Evolutionary conservation across 2,888 invertebrate species (phyloP).

Genomic region (Tyria jacobaeae): DNA sequence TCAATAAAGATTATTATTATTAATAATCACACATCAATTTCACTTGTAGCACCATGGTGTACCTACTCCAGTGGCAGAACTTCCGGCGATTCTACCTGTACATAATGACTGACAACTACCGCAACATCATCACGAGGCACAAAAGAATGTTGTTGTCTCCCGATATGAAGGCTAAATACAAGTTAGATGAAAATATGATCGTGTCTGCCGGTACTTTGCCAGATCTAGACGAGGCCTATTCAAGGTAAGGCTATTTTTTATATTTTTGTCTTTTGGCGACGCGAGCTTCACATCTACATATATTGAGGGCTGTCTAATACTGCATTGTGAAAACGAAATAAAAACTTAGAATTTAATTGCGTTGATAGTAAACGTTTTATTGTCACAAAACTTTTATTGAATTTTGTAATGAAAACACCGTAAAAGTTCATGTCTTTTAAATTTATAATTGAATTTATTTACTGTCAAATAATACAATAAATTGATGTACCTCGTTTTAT

Average conservation of each 20-base stretch:
- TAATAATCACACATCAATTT: background rate
- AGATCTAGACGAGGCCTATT: conserved; percentile 96
- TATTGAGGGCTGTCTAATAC: no score
- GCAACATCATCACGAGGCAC: conserved; percentile 94
- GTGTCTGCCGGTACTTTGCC: conserved; percentile 95
- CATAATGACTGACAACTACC: conserved; percentile 97
- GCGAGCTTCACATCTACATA: no score
- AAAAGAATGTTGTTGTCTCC: conserved; percentile 91
- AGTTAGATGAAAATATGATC: conserved; percentile 92
- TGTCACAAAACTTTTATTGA: no score
- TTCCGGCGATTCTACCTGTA: conserved; percentile 96
- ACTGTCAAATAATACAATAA: no score
- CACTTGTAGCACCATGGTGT: conserved; percentile 90
- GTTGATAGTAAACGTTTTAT: no score
- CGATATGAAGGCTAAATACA: conserved; percentile 89
- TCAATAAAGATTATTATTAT: no score
- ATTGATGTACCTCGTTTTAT: no score
- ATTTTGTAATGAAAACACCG: background rate
- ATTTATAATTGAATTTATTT: no score
- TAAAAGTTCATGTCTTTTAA: no score
- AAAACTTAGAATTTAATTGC: no score
- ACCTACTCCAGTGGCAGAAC: conserved; percentile 95
- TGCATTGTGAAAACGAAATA: no score
- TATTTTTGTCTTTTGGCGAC: background rate
- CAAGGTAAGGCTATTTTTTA: conserved; percentile 79